phyloP scores from a whole-genome alignment of 2,888 invertebrate species.

The Hydriomena furcata region DNA sequence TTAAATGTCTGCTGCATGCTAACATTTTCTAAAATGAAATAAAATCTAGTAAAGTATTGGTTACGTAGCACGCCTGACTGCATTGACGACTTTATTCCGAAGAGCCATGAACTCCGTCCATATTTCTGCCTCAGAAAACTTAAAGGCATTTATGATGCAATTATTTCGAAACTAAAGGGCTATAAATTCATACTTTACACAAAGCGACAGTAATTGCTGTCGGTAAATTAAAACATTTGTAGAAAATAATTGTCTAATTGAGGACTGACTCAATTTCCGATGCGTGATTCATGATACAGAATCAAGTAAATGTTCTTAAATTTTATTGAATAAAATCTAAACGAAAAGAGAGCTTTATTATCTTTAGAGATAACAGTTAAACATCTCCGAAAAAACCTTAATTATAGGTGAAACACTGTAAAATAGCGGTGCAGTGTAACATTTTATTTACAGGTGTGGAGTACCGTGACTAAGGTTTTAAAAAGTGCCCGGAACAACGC shows the following conservation, averaged over 20 bases:
- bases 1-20: background rate
- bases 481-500: slow-evolving; percentile 11
- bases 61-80: slow-evolving; percentile 9
- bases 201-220: slow-evolving; percentile 67
- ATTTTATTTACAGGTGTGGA: slow-evolving; percentile 17
- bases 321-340: slow-evolving; percentile 11
- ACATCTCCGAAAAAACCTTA: slow-evolving; percentile 7
- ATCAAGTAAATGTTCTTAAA: slow-evolving; percentile 10
- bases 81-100: slow-evolving; percentile 39
- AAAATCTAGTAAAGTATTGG: background rate
- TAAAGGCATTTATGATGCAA: slow-evolving; percentile 38
- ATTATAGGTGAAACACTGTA: slow-evolving; percentile 14
- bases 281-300: slow-evolving; percentile 9
- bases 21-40: background rate
- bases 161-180: slow-evolving; percentile 40
- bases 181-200: slow-evolving; percentile 61
- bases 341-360: slow-evolving; percentile 18
- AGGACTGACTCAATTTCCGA: slow-evolving; percentile 51
- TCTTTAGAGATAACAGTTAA: background rate
- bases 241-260: slow-evolving; percentile 60
- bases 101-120: slow-evolving; percentile 41
- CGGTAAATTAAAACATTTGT: slow-evolving; percentile 58
- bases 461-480: slow-evolving; percentile 16
- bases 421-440: slow-evolving; percentile 10
- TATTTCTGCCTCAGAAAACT: slow-evolving; percentile 40